A percentile compares a stretch with the other conserved stretches of the same genome.
Conservation (phyloP, 2,797 vertebrate species). For the Microcaecilia unicolor region DNA sequence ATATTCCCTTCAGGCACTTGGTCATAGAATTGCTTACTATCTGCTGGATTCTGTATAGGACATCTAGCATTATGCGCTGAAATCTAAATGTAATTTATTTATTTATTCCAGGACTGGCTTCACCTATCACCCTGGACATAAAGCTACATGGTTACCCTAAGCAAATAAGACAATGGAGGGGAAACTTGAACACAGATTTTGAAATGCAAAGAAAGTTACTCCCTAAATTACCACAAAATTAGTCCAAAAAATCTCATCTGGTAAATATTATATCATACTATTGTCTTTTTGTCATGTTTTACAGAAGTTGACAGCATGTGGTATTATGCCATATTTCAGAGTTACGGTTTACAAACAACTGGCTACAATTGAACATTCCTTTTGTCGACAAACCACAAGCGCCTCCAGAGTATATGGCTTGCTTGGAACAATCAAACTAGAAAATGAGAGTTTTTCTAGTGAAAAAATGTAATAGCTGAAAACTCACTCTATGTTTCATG, state of each 20-base stretch:
- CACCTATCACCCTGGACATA: too few relatives aligned
- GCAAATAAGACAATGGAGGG: too few relatives aligned
- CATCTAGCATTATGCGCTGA: too few relatives aligned
- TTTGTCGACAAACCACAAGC: conserved; percentile 32
- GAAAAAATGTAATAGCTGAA: conserved; percentile 23
- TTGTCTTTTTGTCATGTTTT: conserved; percentile 68
- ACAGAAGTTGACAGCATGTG: conserved; percentile 66
- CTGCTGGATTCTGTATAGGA: too few relatives aligned
- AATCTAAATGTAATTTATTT: too few relatives aligned
- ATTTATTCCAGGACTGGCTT: too few relatives aligned
- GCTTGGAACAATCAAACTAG: conserved; percentile 38
- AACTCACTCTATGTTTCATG: conserved; percentile 9
- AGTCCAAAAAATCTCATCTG: conserved; percentile 80
- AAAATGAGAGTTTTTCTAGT: conserved; percentile 46
- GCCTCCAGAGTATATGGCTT: conserved; percentile 38
- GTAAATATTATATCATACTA: conserved; percentile 76
- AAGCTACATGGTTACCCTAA: too few relatives aligned
- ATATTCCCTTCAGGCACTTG: too few relatives aligned
- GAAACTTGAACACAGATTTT: too few relatives aligned
- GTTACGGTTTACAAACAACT: conserved; percentile 66
- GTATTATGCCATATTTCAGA: conserved; percentile 65
- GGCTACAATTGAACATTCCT: conserved; percentile 53
- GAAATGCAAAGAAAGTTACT: conserved; percentile 79
- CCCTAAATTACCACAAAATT: conserved; percentile 85
- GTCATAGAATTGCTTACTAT: too few relatives aligned